These are phyloP conservation scores for Betta splendens DNA, from an alignment of 2,797 vertebrate genomes.

Conservation along the genomic window DNA sequence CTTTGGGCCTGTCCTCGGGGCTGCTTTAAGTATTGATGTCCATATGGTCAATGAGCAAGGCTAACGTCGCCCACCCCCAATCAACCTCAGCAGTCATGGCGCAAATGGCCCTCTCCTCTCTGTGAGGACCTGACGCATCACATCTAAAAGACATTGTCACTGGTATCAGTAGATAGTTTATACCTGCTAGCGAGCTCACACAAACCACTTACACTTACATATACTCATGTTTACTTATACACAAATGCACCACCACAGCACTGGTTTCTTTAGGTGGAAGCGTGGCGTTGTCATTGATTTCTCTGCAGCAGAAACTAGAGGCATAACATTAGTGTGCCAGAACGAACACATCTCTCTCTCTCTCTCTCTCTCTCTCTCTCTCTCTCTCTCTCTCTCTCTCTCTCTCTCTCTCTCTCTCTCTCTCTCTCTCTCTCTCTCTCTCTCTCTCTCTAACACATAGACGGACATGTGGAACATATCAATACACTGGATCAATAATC, in stretches of 20 bases:
- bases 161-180: no score
- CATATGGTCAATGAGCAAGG: slow-evolving; percentile 75
- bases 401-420: no score
- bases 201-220: slow-evolving; percentile 7
- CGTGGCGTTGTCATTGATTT: slow-evolving; percentile 72
- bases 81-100: slow-evolving; percentile 61
- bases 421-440: no score
- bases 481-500: slow-evolving; percentile 60
- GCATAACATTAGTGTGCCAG: slow-evolving; percentile 64
- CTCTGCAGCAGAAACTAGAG: slow-evolving; percentile 69
- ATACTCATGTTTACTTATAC: not conserved
- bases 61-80: slow-evolving; percentile 66
- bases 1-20: slow-evolving; percentile 61
- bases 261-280: slow-evolving; percentile 56
- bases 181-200: slow-evolving; percentile 10
- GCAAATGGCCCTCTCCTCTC: slow-evolving; percentile 50
- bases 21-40: slow-evolving; percentile 71
- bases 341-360: slow-evolving; percentile 34
- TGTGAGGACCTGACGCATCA: slow-evolving; percentile 48
- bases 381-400: no score
- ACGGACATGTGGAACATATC: slow-evolving; percentile 59
- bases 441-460: slow-evolving; percentile 3
- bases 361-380: no score
- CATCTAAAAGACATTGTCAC: no score
- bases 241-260: slow-evolving; percentile 17